These are phyloP conservation scores for Spheniscus humboldti DNA, from an alignment of 2,797 vertebrate genomes.

Conservation along the genomic window DNA sequence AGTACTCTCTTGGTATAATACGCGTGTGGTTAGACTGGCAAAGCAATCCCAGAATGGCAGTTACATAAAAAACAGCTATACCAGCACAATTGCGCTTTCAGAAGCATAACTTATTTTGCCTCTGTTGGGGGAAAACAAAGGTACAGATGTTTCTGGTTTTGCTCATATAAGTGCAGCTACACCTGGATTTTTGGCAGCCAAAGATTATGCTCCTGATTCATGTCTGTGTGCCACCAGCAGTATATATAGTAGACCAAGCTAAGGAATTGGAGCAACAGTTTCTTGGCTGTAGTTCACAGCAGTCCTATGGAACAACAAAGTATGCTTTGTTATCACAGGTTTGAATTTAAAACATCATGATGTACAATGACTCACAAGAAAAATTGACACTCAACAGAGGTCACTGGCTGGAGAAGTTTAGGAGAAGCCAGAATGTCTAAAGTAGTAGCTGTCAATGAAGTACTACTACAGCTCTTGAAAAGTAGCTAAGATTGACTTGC, in stretches of 20 bases:
- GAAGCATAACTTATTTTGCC: not conserved
- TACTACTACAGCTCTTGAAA: not conserved
- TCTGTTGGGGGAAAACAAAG: not conserved
- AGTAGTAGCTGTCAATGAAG: not conserved
- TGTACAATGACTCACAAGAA: not conserved
- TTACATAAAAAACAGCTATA: not conserved
- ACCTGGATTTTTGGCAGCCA: not conserved
- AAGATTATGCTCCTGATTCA: not conserved
- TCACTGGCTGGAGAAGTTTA: not conserved
- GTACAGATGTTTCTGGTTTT: not conserved
- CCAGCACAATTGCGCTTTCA: not conserved
- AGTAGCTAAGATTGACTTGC: not conserved
- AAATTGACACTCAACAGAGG: not conserved
- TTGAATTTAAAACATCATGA: not conserved
- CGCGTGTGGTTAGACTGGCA: not conserved
- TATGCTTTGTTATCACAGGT: not conserved
- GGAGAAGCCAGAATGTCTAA: not conserved
- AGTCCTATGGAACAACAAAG: not conserved
- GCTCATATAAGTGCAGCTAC: not conserved
- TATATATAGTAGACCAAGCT: not conserved
- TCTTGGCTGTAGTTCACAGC: not conserved
- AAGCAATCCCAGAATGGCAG: not conserved
- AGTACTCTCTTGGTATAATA: not conserved
- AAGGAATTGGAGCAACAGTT: not conserved
- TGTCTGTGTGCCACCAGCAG: not conserved